Conservation (phyloP, 1,140 invertebrate genomes). For the Stratiolaelaps scimitus region DNA sequence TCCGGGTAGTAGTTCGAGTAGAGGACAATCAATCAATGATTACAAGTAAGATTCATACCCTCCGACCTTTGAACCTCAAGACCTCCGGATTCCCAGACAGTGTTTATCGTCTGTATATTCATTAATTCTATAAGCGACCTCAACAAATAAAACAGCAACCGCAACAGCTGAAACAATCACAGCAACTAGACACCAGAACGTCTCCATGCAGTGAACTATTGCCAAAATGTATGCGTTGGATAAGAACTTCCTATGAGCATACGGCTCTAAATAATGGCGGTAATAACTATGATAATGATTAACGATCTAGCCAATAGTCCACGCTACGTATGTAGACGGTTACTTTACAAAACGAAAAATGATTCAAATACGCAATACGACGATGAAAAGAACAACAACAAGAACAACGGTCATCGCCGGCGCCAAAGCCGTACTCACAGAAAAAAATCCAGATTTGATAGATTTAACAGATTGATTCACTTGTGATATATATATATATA, state of each 20-base stretch:
- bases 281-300: no score
- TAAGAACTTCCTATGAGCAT: not conserved
- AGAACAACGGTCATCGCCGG: not conserved
- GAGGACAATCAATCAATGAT: not conserved
- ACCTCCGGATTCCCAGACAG: no score
- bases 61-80: not conserved
- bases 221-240: not conserved
- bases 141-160: no score
- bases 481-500: not conserved
- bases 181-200: no score
- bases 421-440: not conserved
- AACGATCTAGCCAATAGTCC: no score
- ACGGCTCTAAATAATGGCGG: no score
- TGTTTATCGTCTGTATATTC: no score
- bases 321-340: not conserved
- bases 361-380: not conserved
- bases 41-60: no score
- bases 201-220: not conserved
- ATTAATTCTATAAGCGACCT: no score
- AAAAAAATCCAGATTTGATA: no score
- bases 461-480: no score
- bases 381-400: not conserved
- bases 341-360: not conserved
- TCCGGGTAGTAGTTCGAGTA: conserved; percentile 11
- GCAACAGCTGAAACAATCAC: no score